Percentiles rank a stretch among this genome's conserved stretches.
These are phyloP conservation scores for Caloenas nicobarica DNA, from an alignment of 2,113 vertebrate genomes.

Conservation along the genomic window DNA sequence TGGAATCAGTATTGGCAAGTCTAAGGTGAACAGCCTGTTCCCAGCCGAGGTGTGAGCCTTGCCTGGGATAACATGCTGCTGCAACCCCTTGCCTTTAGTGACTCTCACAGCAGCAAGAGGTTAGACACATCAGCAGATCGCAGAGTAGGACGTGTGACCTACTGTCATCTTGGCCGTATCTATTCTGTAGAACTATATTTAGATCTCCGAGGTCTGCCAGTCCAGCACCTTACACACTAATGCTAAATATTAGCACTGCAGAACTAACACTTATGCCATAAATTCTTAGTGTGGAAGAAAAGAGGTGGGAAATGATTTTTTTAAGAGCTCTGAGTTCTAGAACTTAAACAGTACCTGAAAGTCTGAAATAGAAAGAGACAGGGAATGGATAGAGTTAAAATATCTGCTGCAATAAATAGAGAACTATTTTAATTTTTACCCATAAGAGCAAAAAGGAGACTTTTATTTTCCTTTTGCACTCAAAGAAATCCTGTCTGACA, in stretches of 20 bases:
- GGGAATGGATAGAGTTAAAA: background rate
- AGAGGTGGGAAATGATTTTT: background rate
- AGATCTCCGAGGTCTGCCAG: background rate
- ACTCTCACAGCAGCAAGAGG: background rate
- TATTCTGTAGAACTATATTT: background rate
- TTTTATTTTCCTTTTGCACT: constrained; percentile 9
- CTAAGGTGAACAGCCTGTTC: background rate
- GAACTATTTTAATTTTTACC: constrained; percentile 21
- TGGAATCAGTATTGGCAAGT: background rate
- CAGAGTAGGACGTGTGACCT: background rate
- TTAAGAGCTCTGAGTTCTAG: background rate
- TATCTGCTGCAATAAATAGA: background rate
- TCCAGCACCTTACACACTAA: background rate
- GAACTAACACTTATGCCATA: background rate
- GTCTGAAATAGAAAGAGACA: constrained; percentile 28
- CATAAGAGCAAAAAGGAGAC: background rate
- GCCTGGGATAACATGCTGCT: background rate
- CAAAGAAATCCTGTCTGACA: constrained; percentile 25
- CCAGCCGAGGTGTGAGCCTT: background rate
- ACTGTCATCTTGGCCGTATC: background rate
- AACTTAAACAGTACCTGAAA: constrained; percentile 12
- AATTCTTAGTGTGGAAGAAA: background rate
- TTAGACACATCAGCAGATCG: background rate
- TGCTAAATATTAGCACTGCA: constrained; percentile 9
- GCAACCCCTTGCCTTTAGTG: background rate